Conservation (phyloP, 2,113 vertebrate species). For the Sinosuthora webbiana region DNA sequence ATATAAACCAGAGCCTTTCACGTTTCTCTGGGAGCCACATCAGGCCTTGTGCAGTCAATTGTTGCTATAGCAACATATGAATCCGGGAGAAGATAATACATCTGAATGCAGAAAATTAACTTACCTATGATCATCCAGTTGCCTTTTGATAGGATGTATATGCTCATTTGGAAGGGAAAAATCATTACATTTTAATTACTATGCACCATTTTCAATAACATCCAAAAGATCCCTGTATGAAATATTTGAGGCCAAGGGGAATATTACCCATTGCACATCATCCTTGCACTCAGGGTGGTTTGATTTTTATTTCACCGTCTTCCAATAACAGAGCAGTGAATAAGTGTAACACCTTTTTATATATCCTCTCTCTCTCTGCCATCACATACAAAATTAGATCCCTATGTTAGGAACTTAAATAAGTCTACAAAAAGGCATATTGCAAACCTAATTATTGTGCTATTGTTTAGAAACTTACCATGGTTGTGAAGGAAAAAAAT, state of each 20-base stretch:
- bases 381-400: slow-evolving; percentile 23
- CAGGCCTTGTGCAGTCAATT: slow-evolving; percentile 53
- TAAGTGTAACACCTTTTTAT: slow-evolving; percentile 16
- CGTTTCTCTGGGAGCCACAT: slow-evolving; percentile 52
- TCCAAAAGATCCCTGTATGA: neutral
- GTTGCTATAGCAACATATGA: slow-evolving; percentile 66
- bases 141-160: neutral
- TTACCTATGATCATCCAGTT: slow-evolving; percentile 37
- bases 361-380: neutral
- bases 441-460: slow-evolving; percentile 20
- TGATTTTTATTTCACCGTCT: slow-evolving; percentile 23
- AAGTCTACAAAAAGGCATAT: slow-evolving; percentile 10
- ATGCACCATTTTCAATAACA: neutral
- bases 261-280: neutral
- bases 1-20: slow-evolving; percentile 25
- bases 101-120: slow-evolving; percentile 52
- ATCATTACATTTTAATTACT: slow-evolving; percentile 39
- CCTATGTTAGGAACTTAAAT: slow-evolving; percentile 30
- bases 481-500: neutral
- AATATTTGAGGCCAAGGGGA: neutral
- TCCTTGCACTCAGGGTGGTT: neutral
- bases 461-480: slow-evolving; percentile 24
- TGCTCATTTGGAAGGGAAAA: neutral
- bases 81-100: slow-evolving; percentile 46
- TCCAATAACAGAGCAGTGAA: neutral